Percentiles rank a stretch among this genome's conserved stretches.
Evolutionary conservation across 1,140 invertebrate species (phyloP).

Genomic region (Drosophila subpulchrella): DNA sequence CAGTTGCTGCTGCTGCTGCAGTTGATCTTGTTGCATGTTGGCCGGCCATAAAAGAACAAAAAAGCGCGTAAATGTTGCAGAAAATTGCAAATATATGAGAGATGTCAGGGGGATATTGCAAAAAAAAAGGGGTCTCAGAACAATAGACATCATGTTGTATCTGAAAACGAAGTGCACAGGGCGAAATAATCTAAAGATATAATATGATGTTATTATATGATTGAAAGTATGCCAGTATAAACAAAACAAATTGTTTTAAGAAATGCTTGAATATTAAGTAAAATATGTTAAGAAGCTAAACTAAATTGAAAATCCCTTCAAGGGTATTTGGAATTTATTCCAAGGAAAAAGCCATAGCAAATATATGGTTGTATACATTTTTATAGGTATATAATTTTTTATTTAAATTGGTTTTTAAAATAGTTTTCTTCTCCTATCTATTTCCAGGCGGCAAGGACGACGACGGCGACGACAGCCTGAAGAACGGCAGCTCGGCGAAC

Average conservation of each 20-base stretch:
- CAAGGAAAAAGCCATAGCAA: no score
- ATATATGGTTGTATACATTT: no score
- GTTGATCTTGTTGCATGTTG: slow-evolving; percentile 68
- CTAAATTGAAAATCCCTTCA: no score
- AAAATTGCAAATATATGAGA: slow-evolving; percentile 53
- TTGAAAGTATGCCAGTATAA: no score
- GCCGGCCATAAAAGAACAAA: slow-evolving; percentile 42
- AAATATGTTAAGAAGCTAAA: no score
- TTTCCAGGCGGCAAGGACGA: slow-evolving; percentile 82
- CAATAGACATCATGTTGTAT: neutral
- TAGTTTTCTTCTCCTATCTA: neutral
- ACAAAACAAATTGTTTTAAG: no score
- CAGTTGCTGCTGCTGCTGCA: slow-evolving; percentile 7
- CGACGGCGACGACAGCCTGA: slow-evolving; percentile 77
- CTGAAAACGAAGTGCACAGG: neutral
- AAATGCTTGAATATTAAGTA: no score
- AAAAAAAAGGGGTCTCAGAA: slow-evolving; percentile 1
- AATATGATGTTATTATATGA: no score
- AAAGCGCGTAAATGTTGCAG: slow-evolving; percentile 62
- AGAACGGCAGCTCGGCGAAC: slow-evolving; percentile 71
- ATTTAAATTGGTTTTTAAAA: neutral
- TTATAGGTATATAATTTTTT: no score
- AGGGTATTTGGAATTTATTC: no score
- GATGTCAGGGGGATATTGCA: slow-evolving; percentile 17
- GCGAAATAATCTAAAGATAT: neutral